Evolutionary conservation across 2,888 invertebrate genomes (phyloP).

Genomic region (Gastrophysa polygoni): DNA sequence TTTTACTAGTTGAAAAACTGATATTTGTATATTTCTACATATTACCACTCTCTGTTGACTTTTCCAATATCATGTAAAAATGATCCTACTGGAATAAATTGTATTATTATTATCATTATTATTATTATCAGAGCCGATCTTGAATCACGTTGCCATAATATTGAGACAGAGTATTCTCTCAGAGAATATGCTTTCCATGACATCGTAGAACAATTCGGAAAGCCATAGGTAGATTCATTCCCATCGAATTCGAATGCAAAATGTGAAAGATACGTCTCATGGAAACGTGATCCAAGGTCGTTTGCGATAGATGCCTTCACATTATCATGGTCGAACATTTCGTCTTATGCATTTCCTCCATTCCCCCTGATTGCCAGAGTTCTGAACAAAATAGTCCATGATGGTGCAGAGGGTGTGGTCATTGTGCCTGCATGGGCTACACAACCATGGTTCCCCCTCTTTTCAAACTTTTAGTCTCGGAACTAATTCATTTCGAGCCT

Average conservation of each 20-base stretch:
- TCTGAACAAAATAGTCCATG: slow-evolving; percentile 19
- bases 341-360: neutral
- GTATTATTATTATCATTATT: neutral
- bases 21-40: too few relatives aligned
- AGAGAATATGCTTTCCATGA: too few relatives aligned
- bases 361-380: neutral
- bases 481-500: neutral
- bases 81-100: neutral
- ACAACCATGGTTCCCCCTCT: slow-evolving; percentile 38
- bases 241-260: too few relatives aligned
- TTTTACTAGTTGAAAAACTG: too few relatives aligned
- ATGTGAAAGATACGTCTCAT: neutral
- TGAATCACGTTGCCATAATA: too few relatives aligned
- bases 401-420: slow-evolving; percentile 32
- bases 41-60: too few relatives aligned
- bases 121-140: neutral
- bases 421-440: slow-evolving; percentile 33
- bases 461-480: slow-evolving; percentile 7
- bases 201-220: too few relatives aligned
- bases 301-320: neutral
- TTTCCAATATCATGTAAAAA: neutral
- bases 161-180: neutral
- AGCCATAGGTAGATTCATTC: too few relatives aligned
- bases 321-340: neutral
- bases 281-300: neutral